A percentile compares a stretch with the other conserved stretches of the same genome.
Evolutionary conservation across 2,113 vertebrate genomes (phyloP).

Genomic region (Hippocampus abdominalis): DNA sequence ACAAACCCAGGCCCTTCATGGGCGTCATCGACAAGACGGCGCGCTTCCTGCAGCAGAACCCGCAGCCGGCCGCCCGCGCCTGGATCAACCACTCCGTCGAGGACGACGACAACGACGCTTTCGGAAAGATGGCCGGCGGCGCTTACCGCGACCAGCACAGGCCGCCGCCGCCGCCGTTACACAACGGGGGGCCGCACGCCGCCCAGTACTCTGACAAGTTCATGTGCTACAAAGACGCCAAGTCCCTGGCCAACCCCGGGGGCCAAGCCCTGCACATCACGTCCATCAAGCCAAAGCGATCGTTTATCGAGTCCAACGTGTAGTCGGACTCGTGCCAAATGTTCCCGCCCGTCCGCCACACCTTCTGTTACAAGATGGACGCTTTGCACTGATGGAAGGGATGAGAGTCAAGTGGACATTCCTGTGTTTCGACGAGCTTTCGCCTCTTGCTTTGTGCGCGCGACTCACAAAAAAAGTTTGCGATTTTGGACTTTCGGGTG

Average conservation of each 20-base stretch:
- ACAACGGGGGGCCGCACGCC: constrained; percentile 77
- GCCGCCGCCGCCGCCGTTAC: constrained; percentile 62
- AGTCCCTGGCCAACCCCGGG: constrained; percentile 78
- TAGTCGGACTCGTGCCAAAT: constrained; percentile 45
- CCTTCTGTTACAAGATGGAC: constrained; percentile 69
- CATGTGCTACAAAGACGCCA: constrained; percentile 73
- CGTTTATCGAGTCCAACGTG: constrained; percentile 96
- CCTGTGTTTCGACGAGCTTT: constrained; percentile 66
- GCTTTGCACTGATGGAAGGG: constrained; percentile 79
- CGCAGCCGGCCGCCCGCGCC: constrained; percentile 31
- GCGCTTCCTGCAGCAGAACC: constrained; percentile 72
- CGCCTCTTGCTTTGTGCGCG: constrained; percentile 61
- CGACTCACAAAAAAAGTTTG: background rate
- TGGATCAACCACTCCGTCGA: constrained; percentile 49
- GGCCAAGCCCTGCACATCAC: constrained; percentile 68
- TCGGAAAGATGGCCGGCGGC: constrained; percentile 66
- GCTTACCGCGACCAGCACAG: constrained; percentile 73
- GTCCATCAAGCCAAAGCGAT: constrained; percentile 93
- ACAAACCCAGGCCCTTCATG: constrained; percentile 89
- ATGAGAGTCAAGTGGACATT: constrained; percentile 54
- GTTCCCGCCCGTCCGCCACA: background rate
- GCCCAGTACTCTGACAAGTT: constrained; percentile 77
- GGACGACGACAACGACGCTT: constrained; percentile 66
- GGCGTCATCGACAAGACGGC: constrained; percentile 93
- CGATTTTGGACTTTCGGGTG: background rate